Evolutionary conservation across 2,888 invertebrate species (phyloP).

Genomic region (Cataglyphis cursor): DNA sequence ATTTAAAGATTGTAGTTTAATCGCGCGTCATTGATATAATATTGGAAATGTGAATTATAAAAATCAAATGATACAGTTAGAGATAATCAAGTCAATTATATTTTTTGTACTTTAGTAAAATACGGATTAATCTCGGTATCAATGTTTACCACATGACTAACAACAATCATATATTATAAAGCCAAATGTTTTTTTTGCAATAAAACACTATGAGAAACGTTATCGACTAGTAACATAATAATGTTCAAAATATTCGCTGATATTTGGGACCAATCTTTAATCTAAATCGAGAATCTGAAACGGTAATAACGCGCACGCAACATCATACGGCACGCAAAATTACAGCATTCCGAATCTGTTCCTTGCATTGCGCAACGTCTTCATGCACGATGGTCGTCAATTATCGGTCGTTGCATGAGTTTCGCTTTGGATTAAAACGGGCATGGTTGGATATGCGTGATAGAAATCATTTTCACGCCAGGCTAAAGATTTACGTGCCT

Average conservation of each 20-base stretch:
- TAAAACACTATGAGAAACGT: background rate
- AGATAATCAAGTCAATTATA: background rate
- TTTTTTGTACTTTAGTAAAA: background rate
- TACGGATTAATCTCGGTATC: background rate
- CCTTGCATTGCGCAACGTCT: conserved; percentile 41
- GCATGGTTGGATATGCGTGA: conserved; percentile 58
- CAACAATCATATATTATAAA: no score
- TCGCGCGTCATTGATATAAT: background rate
- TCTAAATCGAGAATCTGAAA: conserved; percentile 10
- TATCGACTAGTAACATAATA: background rate
- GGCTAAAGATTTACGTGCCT: conserved; percentile 35
- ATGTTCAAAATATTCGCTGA: background rate
- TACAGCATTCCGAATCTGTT: conserved; percentile 3
- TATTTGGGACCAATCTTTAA: background rate
- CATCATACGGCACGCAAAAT: background rate
- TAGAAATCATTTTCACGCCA: conserved; percentile 66
- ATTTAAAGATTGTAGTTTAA: background rate
- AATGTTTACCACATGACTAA: no score
- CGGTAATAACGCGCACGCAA: background rate
- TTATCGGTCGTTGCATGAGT: conserved; percentile 50
- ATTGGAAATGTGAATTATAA: background rate
- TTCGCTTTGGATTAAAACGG: conserved; percentile 60
- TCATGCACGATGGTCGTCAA: conserved; percentile 57
- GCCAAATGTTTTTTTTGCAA: background rate
- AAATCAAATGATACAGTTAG: background rate